Evolutionary conservation across 2,888 invertebrate species (phyloP).

Genomic region (Callyntrura guangdongensis): DNA sequence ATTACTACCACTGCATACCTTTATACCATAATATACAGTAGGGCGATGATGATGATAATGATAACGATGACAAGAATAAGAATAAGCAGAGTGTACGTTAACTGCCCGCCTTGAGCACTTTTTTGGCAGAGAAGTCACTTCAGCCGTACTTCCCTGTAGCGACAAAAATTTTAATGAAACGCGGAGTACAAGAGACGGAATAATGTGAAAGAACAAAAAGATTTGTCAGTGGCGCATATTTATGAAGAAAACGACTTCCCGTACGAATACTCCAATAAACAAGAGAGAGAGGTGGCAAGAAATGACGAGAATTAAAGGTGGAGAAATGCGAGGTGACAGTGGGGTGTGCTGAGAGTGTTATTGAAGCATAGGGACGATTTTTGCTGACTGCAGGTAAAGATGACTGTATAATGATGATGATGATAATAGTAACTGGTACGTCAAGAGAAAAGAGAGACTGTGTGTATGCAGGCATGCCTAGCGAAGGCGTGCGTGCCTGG

Average conservation of each 20-base stretch:
- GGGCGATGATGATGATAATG: background rate
- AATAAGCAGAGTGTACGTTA: background rate
- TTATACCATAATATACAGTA: background rate
- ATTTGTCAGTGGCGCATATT: background rate
- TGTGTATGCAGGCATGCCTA: too few species aligned
- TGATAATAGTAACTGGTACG: too few species aligned
- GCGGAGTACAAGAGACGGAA: background rate
- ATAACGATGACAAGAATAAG: background rate
- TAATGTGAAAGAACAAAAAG: background rate
- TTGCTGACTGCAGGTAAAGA: too few species aligned
- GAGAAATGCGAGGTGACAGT: too few species aligned
- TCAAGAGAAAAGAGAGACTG: too few species aligned
- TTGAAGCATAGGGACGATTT: too few species aligned
- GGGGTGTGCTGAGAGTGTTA: too few species aligned
- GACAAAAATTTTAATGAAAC: background rate
- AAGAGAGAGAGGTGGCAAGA: too few species aligned
- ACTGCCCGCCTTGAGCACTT: slow-evolving; percentile 23
- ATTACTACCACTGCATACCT: background rate
- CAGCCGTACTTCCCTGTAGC: background rate
- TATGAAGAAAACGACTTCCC: too few species aligned
- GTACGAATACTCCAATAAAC: too few species aligned
- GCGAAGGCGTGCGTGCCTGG: background rate
- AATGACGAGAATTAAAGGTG: too few species aligned
- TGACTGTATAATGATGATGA: too few species aligned
- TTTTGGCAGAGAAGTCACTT: slow-evolving; percentile 27